phyloP scores from a whole-genome alignment of 2,888 invertebrate species.

The Tholera decimalis region DNA sequence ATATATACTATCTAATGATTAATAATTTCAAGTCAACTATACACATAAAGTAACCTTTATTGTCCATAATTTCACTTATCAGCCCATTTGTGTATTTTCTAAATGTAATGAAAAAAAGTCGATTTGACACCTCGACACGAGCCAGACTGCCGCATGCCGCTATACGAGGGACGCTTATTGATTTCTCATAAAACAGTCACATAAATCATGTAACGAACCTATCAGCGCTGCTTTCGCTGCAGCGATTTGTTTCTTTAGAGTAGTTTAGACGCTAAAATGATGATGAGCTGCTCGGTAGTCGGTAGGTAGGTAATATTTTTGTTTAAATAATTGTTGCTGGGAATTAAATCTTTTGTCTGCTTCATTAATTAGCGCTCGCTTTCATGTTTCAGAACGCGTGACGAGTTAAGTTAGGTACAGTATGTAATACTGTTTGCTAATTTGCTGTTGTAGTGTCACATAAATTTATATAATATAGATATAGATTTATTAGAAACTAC shows the following conservation, averaged over 20 bases:
- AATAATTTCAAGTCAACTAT: too few species aligned
- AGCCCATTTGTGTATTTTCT: too few species aligned
- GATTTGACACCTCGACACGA: constrained; percentile 58
- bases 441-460: too few species aligned
- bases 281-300: background rate
- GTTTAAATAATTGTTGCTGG: constrained; percentile 9
- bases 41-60: too few species aligned
- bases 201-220: constrained; percentile 71
- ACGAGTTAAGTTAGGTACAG: background rate
- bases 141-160: constrained; percentile 29
- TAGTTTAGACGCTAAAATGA: background rate
- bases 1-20: too few species aligned
- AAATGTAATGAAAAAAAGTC: constrained; percentile 33
- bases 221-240: constrained; percentile 49
- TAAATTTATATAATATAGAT: too few species aligned
- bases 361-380: background rate
- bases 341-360: background rate
- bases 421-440: too few species aligned
- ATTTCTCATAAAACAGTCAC: constrained; percentile 75
- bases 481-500: too few species aligned
- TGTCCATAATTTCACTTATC: too few species aligned
- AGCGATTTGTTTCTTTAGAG: constrained; percentile 15
- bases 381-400: background rate
- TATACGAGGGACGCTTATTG: constrained; percentile 65
- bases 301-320: background rate